A percentile compares a stretch with the other conserved stretches of the same genome.
Conservation (phyloP, 2,113 vertebrate species). For the Perognathus longimembris region DNA sequence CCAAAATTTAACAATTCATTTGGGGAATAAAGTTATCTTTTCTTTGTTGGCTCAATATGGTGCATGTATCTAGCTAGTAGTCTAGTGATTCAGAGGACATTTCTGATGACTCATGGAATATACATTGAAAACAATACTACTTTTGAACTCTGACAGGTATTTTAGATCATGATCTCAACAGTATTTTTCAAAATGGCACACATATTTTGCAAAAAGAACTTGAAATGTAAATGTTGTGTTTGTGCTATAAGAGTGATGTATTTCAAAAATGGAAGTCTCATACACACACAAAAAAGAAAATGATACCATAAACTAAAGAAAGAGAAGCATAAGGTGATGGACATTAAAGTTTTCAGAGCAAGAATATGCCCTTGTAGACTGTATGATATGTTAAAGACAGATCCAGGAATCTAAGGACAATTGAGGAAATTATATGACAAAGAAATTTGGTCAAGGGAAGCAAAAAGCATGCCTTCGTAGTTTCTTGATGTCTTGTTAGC, state of each 20-base stretch:
- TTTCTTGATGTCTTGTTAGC: not conserved
- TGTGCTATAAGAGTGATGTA: slow-evolving; percentile 81
- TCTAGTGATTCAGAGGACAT: not conserved
- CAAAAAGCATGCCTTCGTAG: not conserved
- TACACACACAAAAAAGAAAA: not conserved
- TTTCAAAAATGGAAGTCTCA: slow-evolving; percentile 65
- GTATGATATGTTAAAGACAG: not conserved
- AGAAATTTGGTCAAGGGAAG: not conserved
- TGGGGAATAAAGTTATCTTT: slow-evolving; percentile 20
- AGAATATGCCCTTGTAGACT: too few species aligned
- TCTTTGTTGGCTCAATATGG: not conserved
- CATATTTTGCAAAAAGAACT: slow-evolving; percentile 79
- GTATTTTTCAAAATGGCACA: slow-evolving; percentile 74
- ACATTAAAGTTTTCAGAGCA: not conserved
- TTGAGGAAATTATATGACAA: not conserved
- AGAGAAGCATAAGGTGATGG: not conserved
- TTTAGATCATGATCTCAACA: slow-evolving; percentile 77
- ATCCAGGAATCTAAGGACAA: not conserved
- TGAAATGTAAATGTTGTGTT: slow-evolving; percentile 81
- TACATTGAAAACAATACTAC: not conserved
- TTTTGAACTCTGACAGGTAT: slow-evolving; percentile 65
- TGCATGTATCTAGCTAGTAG: not conserved
- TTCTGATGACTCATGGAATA: not conserved
- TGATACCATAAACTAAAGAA: not conserved
- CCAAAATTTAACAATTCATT: not conserved